Base-by-base conservation (phyloP, 2,797 vertebrate species). In the Atherinosoma microstoma region DNA sequence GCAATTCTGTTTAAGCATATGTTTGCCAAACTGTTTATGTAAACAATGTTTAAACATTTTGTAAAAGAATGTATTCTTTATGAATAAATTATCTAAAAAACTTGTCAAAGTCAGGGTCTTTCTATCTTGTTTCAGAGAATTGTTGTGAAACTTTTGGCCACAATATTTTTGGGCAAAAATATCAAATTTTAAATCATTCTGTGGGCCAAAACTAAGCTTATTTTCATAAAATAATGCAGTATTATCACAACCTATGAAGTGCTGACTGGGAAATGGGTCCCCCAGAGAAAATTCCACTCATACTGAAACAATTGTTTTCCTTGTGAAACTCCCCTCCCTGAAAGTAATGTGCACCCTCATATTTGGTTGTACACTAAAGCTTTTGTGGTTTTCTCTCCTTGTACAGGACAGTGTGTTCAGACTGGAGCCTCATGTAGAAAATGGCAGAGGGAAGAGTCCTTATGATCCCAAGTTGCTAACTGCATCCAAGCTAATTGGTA, bases 401-500 rank as follows among this genome's bases (percentile, higher is more conserved):
- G 54, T 87, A 53, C 89, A 99, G 98, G 98, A 99, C 89, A 96
- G 93, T 69, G 91, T 97, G 76, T 99, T 99, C 94, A 96, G 93
- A 77, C 90, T 99, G 78, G 96, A 95, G 76, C 91, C 96, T 9
- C 95, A 95, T 74, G 93, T 97, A 80, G 98, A 99, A 93, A 99
- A 99, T 45, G 98, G 98, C 67, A 93, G 98, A 66, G 98, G 98
- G 45, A 99, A 99, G 92, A 99, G 98, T 80, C 98, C 98, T 1
- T 99, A 99, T 47, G 98, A 99, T 88, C 98, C 98, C 32, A 98
- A 97, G 92, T 89, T 99, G 78, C 94, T 94, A 87, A 98, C 97
- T 32, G 96, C 98, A 57, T 98, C 98, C 73, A 95, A 97, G 91
- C 95, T 99, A 87, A 94, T 98, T 84, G 98, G 98, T 99, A 91